Conservation (phyloP, 2,797 vertebrate species). For the Macrochelys suwanniensis region DNA sequence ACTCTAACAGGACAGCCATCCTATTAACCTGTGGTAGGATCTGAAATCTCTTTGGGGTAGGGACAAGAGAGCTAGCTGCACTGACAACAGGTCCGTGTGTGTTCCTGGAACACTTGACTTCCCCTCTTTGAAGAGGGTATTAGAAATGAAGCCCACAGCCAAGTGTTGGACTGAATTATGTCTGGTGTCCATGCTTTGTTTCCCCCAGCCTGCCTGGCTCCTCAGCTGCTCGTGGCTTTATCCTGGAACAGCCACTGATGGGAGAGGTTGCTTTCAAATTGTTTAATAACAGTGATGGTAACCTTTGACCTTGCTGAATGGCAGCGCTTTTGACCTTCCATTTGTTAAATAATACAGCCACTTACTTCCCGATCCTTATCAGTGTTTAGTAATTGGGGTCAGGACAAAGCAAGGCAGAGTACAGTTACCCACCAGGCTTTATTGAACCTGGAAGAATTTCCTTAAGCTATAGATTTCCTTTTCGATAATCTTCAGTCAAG, state of each 20-base stretch:
- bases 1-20: not conserved
- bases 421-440: slow-evolving; percentile 57
- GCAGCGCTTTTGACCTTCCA: slow-evolving; percentile 70
- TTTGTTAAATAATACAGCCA: slow-evolving; percentile 77
- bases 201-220: not conserved
- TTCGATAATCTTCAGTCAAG: slow-evolving; percentile 53
- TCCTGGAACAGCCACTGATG: slow-evolving; percentile 24
- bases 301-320: slow-evolving; percentile 75
- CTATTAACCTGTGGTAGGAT: not conserved
- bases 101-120: not conserved
- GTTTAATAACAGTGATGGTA: slow-evolving; percentile 77
- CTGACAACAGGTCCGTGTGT: not conserved
- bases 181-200: not conserved
- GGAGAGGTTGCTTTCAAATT: slow-evolving; percentile 64
- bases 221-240: not conserved
- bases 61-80: not conserved
- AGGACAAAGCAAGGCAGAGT: slow-evolving; percentile 66
- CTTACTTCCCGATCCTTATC: slow-evolving; percentile 75
- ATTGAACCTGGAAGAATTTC: slow-evolving; percentile 62
- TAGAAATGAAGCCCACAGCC: not conserved
- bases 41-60: accelerated
- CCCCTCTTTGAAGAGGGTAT: not conserved
- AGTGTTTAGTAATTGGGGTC: slow-evolving; percentile 74
- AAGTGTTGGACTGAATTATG: not conserved
- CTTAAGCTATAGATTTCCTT: slow-evolving; percentile 67